Base-by-base conservation (phyloP, 2,113 vertebrate species). In the Scortum barcoo region DNA sequence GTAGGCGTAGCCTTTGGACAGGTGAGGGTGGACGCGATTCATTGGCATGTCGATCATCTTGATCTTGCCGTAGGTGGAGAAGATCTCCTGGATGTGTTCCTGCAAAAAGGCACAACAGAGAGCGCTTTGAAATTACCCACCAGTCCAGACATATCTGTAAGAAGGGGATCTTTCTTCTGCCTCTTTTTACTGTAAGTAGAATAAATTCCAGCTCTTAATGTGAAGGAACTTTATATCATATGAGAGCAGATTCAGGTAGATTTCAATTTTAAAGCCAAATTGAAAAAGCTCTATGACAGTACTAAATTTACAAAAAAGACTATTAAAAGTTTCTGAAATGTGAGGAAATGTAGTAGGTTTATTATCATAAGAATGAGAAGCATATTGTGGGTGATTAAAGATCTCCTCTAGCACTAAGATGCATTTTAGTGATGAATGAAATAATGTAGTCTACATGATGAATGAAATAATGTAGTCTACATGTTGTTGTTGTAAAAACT, bases 81-180 rank as follows among this genome's bases (percentile, higher is more conserved):
- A 99, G 81, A 99, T 99, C 92, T 99, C 98, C 95, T 98, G 97
- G 53, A 99, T 97, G 93, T 99, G 98, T 80, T 99, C 97, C 98
- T 99, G 85, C 5, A 87, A 58, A 19, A 53, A 48, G 19, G 17
- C 9, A 69, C 3, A 58, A n/a, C 10, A 11, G 14, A 61, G 0
- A 63, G 38, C 7, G 0, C 1, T 26, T 14, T 54, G 20, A 54
- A 33, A 44, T 30, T 8, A 5, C 7, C 7, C 16, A 17, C 13
- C 24, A 46, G 56, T 50, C 0, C 2, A 11, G 11, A 67, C 14
- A 57, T 42, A 48, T 46, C 44, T 28, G 42, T 20, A 42, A 4
- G 2, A 14, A 57, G 17, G 20, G 53, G 38, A 28, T 42, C 16
- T n/a, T 71, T 6, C 17, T 42, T 57, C 30, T 17, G 8, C 20